Evolutionary conservation across 2,113 vertebrate genomes (phyloP).

Genomic region (Rhinolophus sinicus): DNA sequence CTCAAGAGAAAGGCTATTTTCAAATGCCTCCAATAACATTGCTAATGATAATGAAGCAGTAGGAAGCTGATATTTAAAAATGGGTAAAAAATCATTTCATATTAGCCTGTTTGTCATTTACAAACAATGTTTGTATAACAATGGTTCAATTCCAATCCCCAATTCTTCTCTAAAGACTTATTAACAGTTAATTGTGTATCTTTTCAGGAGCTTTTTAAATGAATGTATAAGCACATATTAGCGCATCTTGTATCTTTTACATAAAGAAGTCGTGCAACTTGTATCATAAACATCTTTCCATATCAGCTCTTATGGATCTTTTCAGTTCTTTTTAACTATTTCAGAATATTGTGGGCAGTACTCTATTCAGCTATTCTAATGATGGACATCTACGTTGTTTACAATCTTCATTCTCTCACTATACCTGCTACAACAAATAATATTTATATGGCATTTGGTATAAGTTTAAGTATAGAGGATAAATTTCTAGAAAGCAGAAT

Average conservation of each 20-base stretch:
- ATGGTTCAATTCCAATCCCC: neutral
- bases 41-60: neutral
- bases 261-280: neutral
- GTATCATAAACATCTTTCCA: conserved; percentile 11
- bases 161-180: neutral
- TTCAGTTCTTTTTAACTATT: conserved; percentile 16
- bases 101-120: conserved; percentile 8
- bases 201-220: conserved; percentile 52
- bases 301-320: neutral
- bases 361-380: neutral
- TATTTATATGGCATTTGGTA: conserved; percentile 31
- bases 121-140: neutral
- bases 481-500: conserved; percentile 42
- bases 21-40: neutral
- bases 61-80: conserved; percentile 21
- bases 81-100: conserved; percentile 41
- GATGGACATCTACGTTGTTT: neutral
- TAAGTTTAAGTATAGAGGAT: neutral
- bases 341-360: neutral
- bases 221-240: neutral
- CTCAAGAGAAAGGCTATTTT: conserved; percentile 29
- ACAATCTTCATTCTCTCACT: neutral
- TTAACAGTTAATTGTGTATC: neutral
- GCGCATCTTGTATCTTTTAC: conserved; percentile 27
- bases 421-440: neutral